These are phyloP conservation scores for Coregonus clupeaformis DNA, from an alignment of 2,113 vertebrate genomes.

Conservation along the genomic window DNA sequence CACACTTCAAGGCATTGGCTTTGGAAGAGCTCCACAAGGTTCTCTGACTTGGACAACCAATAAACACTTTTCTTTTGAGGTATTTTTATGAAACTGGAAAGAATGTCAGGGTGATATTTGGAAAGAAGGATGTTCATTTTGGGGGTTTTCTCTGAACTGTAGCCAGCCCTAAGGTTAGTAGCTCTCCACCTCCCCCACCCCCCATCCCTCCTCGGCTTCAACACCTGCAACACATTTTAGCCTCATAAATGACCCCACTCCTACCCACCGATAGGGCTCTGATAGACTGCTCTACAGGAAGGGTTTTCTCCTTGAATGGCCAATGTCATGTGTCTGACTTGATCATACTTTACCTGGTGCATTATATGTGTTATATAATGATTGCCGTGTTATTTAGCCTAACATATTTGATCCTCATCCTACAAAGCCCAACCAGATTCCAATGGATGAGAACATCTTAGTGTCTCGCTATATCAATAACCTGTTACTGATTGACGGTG, in stretches of 20 bases:
- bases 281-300: too few species aligned
- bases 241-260: conserved; percentile 77
- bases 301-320: background rate
- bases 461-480: conserved; percentile 93
- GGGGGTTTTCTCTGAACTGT: conserved; percentile 65
- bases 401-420: conserved; percentile 15
- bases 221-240: conserved; percentile 82
- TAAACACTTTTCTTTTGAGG: conserved; percentile 57
- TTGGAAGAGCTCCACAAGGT: conserved; percentile 60
- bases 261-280: background rate
- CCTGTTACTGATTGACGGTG: conserved; percentile 92
- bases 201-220: conserved; percentile 47
- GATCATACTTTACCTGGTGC: background rate
- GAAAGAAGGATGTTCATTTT: conserved; percentile 65
- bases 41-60: conserved; percentile 67
- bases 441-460: conserved; percentile 92
- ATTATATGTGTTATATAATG: too few species aligned
- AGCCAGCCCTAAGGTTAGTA: conserved; percentile 67
- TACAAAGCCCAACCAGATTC: conserved; percentile 89
- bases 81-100: conserved; percentile 78
- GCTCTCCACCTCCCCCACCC: conserved; percentile 31
- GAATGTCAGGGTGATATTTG: conserved; percentile 73
- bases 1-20: conserved; percentile 54
- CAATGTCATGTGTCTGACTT: background rate
- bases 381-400: background rate